Evolutionary conservation across 2,113 vertebrate genomes (phyloP).

Genomic region (Spea multiplicata): DNA sequence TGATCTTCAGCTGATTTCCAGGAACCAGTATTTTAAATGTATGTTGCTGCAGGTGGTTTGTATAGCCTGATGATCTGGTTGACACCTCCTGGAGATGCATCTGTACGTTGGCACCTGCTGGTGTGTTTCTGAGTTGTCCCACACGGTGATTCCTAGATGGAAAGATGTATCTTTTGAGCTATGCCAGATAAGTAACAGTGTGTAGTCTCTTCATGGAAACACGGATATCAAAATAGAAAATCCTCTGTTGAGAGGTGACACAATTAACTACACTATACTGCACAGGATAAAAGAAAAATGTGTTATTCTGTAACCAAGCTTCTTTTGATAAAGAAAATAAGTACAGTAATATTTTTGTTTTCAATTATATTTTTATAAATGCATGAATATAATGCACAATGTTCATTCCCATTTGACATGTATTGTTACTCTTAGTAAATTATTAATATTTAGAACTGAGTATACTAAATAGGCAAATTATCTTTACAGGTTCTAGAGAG

Average conservation of each 20-base stretch:
- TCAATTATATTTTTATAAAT: too few species aligned
- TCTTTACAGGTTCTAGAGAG: too few species aligned
- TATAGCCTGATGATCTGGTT: slow-evolving; percentile 27
- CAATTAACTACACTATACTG: background rate
- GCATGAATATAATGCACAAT: too few species aligned
- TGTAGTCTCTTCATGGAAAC: background rate
- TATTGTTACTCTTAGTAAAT: too few species aligned
- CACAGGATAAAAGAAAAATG: background rate
- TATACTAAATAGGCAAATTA: too few species aligned
- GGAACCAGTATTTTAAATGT: background rate
- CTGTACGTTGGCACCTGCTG: slow-evolving; percentile 16
- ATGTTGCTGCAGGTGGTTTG: background rate
- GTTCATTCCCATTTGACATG: too few species aligned
- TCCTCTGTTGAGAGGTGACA: background rate
- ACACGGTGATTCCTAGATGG: slow-evolving; percentile 2
- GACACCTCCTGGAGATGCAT: slow-evolving; percentile 8
- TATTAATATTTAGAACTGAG: too few species aligned
- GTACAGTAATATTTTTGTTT: background rate
- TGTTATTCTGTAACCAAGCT: background rate
- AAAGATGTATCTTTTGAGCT: slow-evolving; percentile 5
- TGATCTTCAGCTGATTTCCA: background rate
- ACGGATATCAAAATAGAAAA: slow-evolving; percentile 2
- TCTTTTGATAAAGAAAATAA: background rate
- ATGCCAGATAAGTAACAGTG: background rate
- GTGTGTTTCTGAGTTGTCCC: slow-evolving; percentile 8